Conservation (phyloP, 2,888 invertebrate genomes). For the Aethes cnicana region DNA sequence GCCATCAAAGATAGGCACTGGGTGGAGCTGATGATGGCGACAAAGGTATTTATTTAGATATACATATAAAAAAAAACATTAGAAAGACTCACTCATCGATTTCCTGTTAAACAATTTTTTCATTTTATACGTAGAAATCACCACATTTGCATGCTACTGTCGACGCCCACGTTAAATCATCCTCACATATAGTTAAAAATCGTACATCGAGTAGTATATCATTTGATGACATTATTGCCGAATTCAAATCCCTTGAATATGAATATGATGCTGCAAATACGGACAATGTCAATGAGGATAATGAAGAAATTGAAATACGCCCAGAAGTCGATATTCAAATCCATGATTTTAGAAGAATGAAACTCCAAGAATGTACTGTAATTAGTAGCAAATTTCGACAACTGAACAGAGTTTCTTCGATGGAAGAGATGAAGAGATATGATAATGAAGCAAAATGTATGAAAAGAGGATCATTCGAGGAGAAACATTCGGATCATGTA, state of each 20-base stretch:
- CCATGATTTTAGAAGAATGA: conserved; percentile 62
- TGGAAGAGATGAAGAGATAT: conserved; percentile 55
- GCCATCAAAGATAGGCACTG: conserved; percentile 97
- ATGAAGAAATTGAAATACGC: conserved; percentile 31
- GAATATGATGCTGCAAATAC: conserved; percentile 44
- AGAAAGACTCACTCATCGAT: too few relatives aligned
- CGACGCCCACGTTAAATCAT: conserved; percentile 45
- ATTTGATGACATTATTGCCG: conserved; percentile 56
- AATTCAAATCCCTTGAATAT: conserved; percentile 62
- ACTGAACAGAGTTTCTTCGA: conserved; percentile 55
- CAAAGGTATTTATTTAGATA: conserved; percentile 83
- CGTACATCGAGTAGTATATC: conserved; percentile 40
- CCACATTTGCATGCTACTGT: conserved; percentile 55
- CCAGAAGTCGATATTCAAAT: conserved; percentile 46
- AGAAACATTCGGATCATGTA: conserved; percentile 46
- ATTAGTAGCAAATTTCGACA: conserved; percentile 46
- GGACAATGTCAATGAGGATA: conserved; percentile 37
- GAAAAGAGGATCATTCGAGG: conserved; percentile 39
- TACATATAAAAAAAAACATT: too few relatives aligned
- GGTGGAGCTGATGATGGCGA: conserved; percentile 95
- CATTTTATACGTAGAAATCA: conserved; percentile 58
- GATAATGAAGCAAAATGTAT: conserved; percentile 50
- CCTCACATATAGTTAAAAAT: conserved; percentile 41
- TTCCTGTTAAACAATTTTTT: conserved; percentile 31
- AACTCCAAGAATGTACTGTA: conserved; percentile 47